Base-by-base conservation (phyloP, 2,888 invertebrate genomes). In the Drosophila paranaensis region DNA sequence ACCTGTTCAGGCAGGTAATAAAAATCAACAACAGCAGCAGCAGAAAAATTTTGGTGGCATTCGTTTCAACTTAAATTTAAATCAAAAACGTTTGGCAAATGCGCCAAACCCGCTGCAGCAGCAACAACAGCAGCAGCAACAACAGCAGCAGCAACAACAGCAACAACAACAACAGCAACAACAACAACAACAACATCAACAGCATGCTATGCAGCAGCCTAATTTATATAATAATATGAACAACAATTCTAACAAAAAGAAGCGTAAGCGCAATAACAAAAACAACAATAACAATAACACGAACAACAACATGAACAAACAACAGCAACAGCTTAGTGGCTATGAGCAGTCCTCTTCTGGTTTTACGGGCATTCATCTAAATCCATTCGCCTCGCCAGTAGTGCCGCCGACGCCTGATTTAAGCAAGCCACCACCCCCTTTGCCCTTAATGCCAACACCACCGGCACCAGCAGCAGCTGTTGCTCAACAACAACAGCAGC, bases 231-330 rank as follows among this genome's bases (percentile, higher is more conserved):
- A 82, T 54, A 83, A 72, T 14, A 58, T 73, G 8, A 42, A 48
- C 40, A 69, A 50, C 35, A 83, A 60, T 43, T 65, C 53, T 50
- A 64, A 54, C 42, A 96, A 96, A 93, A 96, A 96, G 93, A 96
- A 96, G 91, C 95, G 96, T 60, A 96, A 96, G 93, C 95, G 95
- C 74, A 96, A 95, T 88, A 95, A 78, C 42, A 82, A 82, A 54
- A 84, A 71, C 25, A 67, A 79, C 5, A 57, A 67, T 16, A 77
- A 57, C 53, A 66, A 43, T 48, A 61, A 48, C 30, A 82, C 61
- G 43, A 64, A 51, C 30, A 77, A 74, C 42, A 48, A 77, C 79
- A 68, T 69, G 1, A 71, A 57, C 42, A 65, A 60, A 35, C 57
- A 72, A 58, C 61, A 66, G 25, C 46, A 46, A 11, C 65, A 57